phyloP scores from a whole-genome alignment of 2,797 vertebrate species.

The Amblyraja radiata region DNA sequence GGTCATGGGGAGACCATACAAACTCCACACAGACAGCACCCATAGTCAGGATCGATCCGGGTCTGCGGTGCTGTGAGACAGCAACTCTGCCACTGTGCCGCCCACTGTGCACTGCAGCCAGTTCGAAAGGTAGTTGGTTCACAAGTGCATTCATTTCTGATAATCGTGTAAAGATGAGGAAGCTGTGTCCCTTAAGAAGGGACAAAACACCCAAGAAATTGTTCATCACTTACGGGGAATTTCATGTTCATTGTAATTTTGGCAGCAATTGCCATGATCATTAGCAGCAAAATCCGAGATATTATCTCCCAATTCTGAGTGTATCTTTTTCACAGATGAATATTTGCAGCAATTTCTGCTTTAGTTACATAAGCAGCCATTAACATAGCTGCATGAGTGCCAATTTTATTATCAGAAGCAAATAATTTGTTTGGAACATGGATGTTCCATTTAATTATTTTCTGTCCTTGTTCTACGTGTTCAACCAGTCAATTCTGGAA shows the following conservation, averaged over 20 bases:
- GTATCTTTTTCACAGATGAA: background rate
- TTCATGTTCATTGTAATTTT: background rate
- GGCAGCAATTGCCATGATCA: no score
- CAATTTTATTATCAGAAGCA: background rate
- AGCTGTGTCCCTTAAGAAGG: background rate
- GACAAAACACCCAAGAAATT: background rate
- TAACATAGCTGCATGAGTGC: background rate
- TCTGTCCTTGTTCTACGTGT: background rate
- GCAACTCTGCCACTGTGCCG: no score
- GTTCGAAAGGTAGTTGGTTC: background rate
- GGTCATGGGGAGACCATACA: no score
- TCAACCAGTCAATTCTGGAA: background rate
- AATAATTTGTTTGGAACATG: background rate
- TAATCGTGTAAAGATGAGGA: background rate
- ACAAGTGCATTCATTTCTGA: background rate
- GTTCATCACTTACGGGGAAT: background rate
- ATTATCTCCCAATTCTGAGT: background rate
- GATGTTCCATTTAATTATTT: background rate
- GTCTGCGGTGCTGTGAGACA: no score
- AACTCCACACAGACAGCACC: no score
- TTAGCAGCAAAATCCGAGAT: background rate
- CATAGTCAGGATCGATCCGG: no score
- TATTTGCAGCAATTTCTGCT: background rate
- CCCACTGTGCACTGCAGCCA: no score
- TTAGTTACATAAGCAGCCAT: background rate